Evolutionary conservation across 2,888 invertebrate species (phyloP).

Genomic region (Drosophila gaucha): DNA sequence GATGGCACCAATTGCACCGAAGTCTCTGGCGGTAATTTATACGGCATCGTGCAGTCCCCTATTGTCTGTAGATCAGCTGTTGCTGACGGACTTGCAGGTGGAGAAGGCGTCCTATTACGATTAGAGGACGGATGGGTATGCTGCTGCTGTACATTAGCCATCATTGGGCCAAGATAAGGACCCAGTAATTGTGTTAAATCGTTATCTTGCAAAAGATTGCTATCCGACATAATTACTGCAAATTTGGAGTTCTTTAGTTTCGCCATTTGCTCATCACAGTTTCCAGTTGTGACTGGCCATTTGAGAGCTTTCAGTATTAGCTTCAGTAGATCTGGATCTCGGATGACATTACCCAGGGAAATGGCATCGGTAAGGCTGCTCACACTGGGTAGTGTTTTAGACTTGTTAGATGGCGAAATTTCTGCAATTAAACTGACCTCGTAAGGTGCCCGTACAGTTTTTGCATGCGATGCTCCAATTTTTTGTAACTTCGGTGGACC

Average conservation of each 20-base stretch:
- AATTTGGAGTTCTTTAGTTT: conserved; percentile 82
- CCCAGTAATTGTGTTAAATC: conserved; percentile 84
- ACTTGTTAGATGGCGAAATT: conserved; percentile 23
- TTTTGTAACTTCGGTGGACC: conserved; percentile 43
- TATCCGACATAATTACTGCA: conserved; percentile 82
- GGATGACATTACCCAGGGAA: conserved; percentile 82
- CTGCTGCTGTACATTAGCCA: conserved; percentile 70
- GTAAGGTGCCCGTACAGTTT: neutral
- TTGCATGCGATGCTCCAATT: conserved; percentile 17
- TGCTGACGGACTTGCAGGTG: conserved; percentile 35
- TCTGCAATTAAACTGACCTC: conserved; percentile 37
- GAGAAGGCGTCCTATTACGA: conserved; percentile 12
- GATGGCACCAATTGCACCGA: conserved; percentile 84
- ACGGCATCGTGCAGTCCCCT: conserved; percentile 75
- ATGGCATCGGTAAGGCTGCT: conserved; percentile 78
- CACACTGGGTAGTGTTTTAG: conserved; percentile 45
- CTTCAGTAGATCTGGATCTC: conserved; percentile 83
- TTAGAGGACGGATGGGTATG: conserved; percentile 50
- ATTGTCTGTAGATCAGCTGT: conserved; percentile 40
- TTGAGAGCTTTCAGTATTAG: conserved; percentile 84
- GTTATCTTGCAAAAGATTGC: conserved; percentile 82
- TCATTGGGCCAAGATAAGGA: conserved; percentile 79
- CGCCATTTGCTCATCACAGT: conserved; percentile 80
- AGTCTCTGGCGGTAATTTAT: conserved; percentile 83
- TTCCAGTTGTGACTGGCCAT: conserved; percentile 81